phyloP scores from a whole-genome alignment of 2,888 invertebrate genomes.

The Synergus laeviventris region DNA sequence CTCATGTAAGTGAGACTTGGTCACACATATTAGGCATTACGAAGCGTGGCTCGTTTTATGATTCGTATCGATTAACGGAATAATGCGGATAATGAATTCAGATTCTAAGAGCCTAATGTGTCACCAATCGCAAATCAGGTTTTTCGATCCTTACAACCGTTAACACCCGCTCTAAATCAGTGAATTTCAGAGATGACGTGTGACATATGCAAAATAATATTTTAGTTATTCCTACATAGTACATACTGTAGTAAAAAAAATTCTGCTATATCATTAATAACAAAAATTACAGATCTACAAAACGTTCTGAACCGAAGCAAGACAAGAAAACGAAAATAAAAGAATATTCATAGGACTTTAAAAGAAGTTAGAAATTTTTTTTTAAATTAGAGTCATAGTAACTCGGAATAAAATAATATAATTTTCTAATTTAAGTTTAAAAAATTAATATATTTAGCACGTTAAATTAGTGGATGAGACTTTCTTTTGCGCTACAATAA shows the following conservation, averaged over 20 bases:
- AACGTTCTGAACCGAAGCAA: background rate
- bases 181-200: conserved; percentile 18
- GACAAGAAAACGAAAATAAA: background rate
- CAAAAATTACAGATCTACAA: background rate
- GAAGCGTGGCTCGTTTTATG: background rate
- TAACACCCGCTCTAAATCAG: conserved; percentile 24
- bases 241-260: background rate
- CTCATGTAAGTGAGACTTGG: background rate
- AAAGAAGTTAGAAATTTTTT: too few species aligned
- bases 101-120: conserved; percentile 12
- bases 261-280: background rate
- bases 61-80: conserved; percentile 34
- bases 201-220: conserved; percentile 3
- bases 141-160: conserved; percentile 25
- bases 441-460: too few species aligned
- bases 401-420: too few species aligned
- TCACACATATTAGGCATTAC: background rate
- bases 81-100: conserved; percentile 21
- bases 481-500: too few species aligned
- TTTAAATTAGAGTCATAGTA: too few species aligned
- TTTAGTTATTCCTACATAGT: conserved; percentile 2
- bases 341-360: too few species aligned
- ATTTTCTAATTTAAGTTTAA: too few species aligned
- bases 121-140: conserved; percentile 23
- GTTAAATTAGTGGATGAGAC: too few species aligned